phyloP scores from a whole-genome alignment of 53 echinoderm and acorn worm species.

The Apostichopus leukothele region DNA sequence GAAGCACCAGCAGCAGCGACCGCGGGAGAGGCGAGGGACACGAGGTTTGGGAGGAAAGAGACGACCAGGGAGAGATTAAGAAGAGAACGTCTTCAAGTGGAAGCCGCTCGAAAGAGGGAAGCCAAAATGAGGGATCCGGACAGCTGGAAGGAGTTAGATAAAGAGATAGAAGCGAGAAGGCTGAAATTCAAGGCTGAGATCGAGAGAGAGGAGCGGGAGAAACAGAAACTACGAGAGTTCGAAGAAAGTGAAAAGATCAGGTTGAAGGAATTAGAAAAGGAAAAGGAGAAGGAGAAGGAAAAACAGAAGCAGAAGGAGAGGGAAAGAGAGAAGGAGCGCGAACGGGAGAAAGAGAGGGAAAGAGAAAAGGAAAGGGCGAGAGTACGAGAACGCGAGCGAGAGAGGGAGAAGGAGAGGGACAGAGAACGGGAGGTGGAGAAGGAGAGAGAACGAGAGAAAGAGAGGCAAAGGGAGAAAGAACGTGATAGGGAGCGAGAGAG shows the following conservation, averaged over 20 bases:
- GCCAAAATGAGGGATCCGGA: conserved; percentile 33
- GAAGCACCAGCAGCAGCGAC: not conserved
- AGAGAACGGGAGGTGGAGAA: conserved; percentile 9
- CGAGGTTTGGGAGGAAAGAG: conserved; percentile 37
- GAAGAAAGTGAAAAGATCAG: conserved; percentile 50
- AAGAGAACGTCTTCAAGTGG: conserved; percentile 27
- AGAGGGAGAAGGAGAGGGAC: not conserved
- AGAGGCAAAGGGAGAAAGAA: conserved; percentile 8
- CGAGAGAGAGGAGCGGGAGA: conserved; percentile 35
- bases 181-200: conserved; percentile 46
- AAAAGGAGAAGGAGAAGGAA: conserved; percentile 46
- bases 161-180: conserved; percentile 37
- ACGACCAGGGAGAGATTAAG: conserved; percentile 22
- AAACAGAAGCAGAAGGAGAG: conserved; percentile 35
- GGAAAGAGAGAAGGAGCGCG: conserved; percentile 19
- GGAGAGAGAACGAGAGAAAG: conserved; percentile 10
- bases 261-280: conserved; percentile 57
- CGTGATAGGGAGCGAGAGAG: conserved; percentile 13
- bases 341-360: conserved; percentile 24
- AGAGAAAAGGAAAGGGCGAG: conserved; percentile 47
- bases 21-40: not conserved
- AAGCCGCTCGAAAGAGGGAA: conserved; percentile 38
- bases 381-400: conserved; percentile 20
- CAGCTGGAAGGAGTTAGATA: conserved; percentile 44
- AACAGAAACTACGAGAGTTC: conserved; percentile 23